A percentile compares a stretch with the other conserved stretches of the same genome.
phyloP scores from a whole-genome alignment of 2,113 vertebrate genomes.

The Coturnix japonica region DNA sequence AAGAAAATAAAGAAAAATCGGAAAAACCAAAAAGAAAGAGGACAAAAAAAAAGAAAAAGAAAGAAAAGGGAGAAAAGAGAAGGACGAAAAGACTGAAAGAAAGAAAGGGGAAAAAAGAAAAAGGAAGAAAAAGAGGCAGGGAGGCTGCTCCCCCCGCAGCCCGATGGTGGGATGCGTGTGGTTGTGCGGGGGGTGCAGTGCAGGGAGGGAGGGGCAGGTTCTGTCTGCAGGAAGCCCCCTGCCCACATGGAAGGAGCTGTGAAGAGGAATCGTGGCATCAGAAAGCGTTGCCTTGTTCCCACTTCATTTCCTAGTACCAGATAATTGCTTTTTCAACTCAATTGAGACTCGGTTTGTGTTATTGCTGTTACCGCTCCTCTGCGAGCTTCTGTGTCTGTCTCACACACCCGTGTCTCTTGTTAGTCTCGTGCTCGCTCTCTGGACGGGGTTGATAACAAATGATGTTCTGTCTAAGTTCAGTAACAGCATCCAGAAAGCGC shows the following conservation, averaged over 20 bases:
- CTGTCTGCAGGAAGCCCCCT: background rate
- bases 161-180: too few species aligned
- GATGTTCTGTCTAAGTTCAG: conserved; percentile 5
- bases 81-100: too few species aligned
- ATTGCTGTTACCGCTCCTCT: background rate
- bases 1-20: too few species aligned
- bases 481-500: conserved; percentile 2
- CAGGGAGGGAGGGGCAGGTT: background rate
- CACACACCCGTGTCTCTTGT: conserved; percentile 5
- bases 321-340: conserved; percentile 63
- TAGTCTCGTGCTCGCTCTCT: conserved; percentile 10
- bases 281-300: background rate
- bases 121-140: background rate
- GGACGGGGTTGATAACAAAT: conserved; percentile 26
- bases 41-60: background rate
- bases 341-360: conserved; percentile 29
- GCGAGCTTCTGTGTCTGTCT: conserved; percentile 26
- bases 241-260: background rate
- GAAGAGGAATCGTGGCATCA: background rate
- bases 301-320: conserved; percentile 15
- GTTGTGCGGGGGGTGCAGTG: background rate
- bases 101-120: too few species aligned
- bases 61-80: background rate
- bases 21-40: background rate
- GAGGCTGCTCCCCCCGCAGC: background rate